phyloP scores from a whole-genome alignment of 2,797 vertebrate genomes.

The Triplophysa bombifrons region DNA sequence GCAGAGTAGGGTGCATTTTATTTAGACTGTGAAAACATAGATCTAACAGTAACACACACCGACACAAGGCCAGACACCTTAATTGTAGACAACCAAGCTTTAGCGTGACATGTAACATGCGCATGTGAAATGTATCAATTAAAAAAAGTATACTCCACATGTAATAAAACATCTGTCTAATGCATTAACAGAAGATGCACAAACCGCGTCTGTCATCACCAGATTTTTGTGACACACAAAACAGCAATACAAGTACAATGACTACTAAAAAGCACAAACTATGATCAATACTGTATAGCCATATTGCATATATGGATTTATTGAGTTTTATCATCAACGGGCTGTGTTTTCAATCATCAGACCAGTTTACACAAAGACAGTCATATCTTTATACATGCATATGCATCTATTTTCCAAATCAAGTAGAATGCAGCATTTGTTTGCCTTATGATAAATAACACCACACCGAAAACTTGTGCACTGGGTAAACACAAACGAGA shows the following conservation, averaged over 20 bases:
- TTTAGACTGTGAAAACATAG: constrained; percentile 13
- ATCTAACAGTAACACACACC: not conserved
- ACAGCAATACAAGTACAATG: not conserved
- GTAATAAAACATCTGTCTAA: not conserved
- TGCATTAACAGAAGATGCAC: not conserved
- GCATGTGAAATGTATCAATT: not conserved
- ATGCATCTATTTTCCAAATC: not conserved
- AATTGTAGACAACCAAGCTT: not conserved
- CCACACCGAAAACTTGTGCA: not conserved
- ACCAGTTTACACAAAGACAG: not conserved
- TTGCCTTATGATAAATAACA: not conserved
- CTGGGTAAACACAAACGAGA: not conserved
- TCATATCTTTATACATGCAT: not conserved
- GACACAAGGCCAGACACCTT: not conserved
- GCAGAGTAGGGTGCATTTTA: constrained; percentile 17
- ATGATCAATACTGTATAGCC: constrained; percentile 5
- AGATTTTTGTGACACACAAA: not conserved
- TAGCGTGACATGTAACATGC: not conserved
- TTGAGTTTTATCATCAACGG: not conserved
- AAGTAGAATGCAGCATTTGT: not conserved
- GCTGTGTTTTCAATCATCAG: not conserved
- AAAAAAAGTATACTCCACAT: not conserved
- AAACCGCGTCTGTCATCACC: not conserved
- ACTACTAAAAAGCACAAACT: too few relatives aligned
- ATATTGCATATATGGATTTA: constrained; percentile 6